Base-by-base conservation (phyloP, 2,888 invertebrate species). In the Oxystoma pomonae region DNA sequence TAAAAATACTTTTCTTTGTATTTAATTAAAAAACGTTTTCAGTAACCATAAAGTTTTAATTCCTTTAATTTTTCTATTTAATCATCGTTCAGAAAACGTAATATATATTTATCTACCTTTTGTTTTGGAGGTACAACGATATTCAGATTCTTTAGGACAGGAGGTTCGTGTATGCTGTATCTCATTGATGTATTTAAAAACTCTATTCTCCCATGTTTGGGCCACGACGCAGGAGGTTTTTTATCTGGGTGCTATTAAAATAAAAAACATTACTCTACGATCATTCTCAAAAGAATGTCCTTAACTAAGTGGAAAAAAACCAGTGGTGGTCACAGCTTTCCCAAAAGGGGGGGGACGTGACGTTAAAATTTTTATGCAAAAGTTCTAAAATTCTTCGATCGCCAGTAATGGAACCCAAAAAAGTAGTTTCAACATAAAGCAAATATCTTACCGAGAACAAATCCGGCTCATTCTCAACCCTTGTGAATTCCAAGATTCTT, bases 401-500 rank as follows among this genome's bases (percentile, higher is more conserved):
- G n/a, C n/a, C n/a, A n/a, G n/a, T n/a, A n/a, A n/a, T n/a, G n/a
- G n/a, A n/a, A n/a, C n/a, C n/a, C n/a, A n/a, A n/a, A n/a, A n/a
- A n/a, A n/a, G n/a, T n/a, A n/a, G n/a, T n/a, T 35, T 12, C 35
- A 16, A 58, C 35, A 35, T 35, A 12, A 35, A 35, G 35, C n/a
- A n/a, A n/a, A n/a, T n/a, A n/a, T n/a, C 58, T 70, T 73, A 77
- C 77, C 51, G 77, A 76, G 67, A 73, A 69, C 55, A 78, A 66
- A 55, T 73, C 67, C n/a, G 80, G 76, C 70, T 83, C 82, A 2
- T 78, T 77, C 67, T 83, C 81, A 16, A 89, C 73, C 49, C 81
- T 77, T 0, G 83, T 81, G 76, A 88, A 90, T 71, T 89, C 88
- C 20, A 86, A 69, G 0, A 90, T 84, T 68, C 90, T 77, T 76